Percentiles rank a stretch among this genome's conserved stretches.
Evolutionary conservation across 2,888 invertebrate species (phyloP).

Genomic region (Chrysolina oricalcia): DNA sequence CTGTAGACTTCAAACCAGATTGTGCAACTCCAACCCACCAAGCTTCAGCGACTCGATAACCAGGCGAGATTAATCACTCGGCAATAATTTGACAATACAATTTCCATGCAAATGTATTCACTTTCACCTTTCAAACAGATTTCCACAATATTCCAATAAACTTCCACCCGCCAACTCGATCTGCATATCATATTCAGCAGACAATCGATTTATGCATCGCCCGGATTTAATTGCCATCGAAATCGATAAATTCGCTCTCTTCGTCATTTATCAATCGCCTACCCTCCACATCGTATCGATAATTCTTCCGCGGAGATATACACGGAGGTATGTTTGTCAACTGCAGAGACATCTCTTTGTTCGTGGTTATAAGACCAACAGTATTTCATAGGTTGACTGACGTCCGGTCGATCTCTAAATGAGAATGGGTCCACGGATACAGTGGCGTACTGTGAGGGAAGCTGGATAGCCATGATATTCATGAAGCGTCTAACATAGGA

Average conservation of each 20-base stretch:
- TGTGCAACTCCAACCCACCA: neutral
- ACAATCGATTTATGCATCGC: slow-evolving; percentile 41
- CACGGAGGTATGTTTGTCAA: slow-evolving; percentile 47
- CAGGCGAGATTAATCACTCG: slow-evolving; percentile 21
- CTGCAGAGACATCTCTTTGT: slow-evolving; percentile 46
- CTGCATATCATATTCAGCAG: slow-evolving; percentile 42
- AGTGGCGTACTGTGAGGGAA: neutral
- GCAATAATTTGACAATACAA: slow-evolving; percentile 22
- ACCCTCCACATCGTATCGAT: slow-evolving; percentile 31
- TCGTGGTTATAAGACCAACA: slow-evolving; percentile 32
- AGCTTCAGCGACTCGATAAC: neutral
- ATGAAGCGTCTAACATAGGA: too few species aligned
- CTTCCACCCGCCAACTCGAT: slow-evolving; percentile 38
- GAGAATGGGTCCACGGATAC: neutral
- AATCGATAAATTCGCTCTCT: slow-evolving; percentile 40
- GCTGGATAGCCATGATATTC: too few species aligned
- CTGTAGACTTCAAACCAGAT: neutral
- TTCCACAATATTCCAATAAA: slow-evolving; percentile 44
- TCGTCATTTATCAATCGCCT: slow-evolving; percentile 36
- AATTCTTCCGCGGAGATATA: slow-evolving; percentile 35
- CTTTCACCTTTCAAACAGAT: slow-evolving; percentile 42
- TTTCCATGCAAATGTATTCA: slow-evolving; percentile 31
- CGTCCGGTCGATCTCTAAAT: neutral
- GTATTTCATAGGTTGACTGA: slow-evolving; percentile 40
- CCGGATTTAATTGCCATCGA: slow-evolving; percentile 43